phyloP scores from a whole-genome alignment of 2,888 invertebrate genomes.

The Ichneumon xanthorius region DNA sequence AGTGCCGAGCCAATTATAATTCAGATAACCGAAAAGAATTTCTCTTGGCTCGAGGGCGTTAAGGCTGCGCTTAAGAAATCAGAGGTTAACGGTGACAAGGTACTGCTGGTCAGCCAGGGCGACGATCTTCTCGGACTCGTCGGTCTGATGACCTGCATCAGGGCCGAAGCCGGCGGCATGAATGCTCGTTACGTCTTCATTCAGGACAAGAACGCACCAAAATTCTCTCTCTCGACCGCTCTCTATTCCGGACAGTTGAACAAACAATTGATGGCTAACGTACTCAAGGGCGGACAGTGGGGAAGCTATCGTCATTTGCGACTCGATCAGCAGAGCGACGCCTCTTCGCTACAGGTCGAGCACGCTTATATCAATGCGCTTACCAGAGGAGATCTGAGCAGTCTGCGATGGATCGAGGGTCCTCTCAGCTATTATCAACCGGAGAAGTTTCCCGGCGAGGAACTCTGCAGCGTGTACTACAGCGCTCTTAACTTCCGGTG shows the following conservation, averaged over 20 bases:
- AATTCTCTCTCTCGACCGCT: conserved; percentile 87
- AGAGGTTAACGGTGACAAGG: conserved; percentile 87
- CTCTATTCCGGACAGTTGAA: conserved; percentile 88
- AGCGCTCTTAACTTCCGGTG: conserved; percentile 96
- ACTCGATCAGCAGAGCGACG: conserved; percentile 86
- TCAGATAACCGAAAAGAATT: conserved; percentile 89
- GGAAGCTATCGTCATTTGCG: conserved; percentile 94
- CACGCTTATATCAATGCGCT: conserved; percentile 98
- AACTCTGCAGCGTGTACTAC: conserved; percentile 95
- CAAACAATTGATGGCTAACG: conserved; percentile 94
- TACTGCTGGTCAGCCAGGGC: conserved; percentile 90
- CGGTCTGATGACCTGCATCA: conserved; percentile 96
- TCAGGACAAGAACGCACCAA: conserved; percentile 88
- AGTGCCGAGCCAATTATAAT: conserved; percentile 86
- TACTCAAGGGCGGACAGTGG: conserved; percentile 93
- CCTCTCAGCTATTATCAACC: conserved; percentile 89
- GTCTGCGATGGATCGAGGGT: conserved; percentile 97
- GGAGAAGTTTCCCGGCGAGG: conserved; percentile 85
- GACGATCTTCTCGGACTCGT: conserved; percentile 89
- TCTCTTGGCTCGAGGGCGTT: conserved; percentile 92
- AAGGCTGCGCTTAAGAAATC: conserved; percentile 91
- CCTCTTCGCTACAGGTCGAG: conserved; percentile 88
- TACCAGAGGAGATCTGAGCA: conserved; percentile 96
- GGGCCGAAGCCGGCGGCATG: conserved; percentile 93
- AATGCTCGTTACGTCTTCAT: conserved; percentile 91